Conservation (phyloP, 1,140 invertebrate species). For the Anadara kagoshimensis region DNA sequence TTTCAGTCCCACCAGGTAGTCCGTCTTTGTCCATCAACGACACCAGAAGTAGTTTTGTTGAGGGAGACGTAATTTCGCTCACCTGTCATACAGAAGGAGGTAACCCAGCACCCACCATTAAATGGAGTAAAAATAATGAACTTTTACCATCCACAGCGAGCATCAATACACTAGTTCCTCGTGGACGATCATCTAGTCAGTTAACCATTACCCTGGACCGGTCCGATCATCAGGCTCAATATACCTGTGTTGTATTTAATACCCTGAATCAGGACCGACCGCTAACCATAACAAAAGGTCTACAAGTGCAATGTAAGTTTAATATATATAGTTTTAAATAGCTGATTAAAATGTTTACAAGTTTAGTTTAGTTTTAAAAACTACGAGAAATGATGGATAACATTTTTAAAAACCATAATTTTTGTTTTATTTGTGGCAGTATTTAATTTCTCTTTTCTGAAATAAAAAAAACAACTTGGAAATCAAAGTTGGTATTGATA, state of each 20-base stretch:
- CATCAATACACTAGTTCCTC: slow-evolving; percentile 24
- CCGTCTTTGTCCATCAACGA: slow-evolving; percentile 21
- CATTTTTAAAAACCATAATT: neutral
- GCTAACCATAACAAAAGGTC: slow-evolving; percentile 21
- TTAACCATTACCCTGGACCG: slow-evolving; percentile 38
- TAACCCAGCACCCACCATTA: slow-evolving; percentile 50
- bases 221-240: slow-evolving; percentile 48
- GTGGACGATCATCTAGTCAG: slow-evolving; percentile 28
- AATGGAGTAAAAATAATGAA: slow-evolving; percentile 48
- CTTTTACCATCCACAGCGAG: slow-evolving; percentile 19
- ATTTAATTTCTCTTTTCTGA: neutral
- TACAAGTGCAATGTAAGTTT: slow-evolving; percentile 52
- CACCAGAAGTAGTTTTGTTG: slow-evolving; percentile 32
- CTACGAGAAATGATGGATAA: neutral
- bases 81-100: slow-evolving; percentile 49
- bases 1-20: slow-evolving; percentile 23
- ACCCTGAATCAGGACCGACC: slow-evolving; percentile 39
- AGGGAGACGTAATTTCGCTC: slow-evolving; percentile 39
- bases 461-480: neutral
- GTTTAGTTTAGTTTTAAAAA: neutral
- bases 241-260: slow-evolving; percentile 49
- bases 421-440: neutral
- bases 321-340: neutral
- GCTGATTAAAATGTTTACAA: neutral
- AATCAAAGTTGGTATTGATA: neutral